Evolutionary conservation across 2,113 vertebrate genomes (phyloP), one percentile per base, ranked within the genome.

Genomic region (Indri indri): DNA sequence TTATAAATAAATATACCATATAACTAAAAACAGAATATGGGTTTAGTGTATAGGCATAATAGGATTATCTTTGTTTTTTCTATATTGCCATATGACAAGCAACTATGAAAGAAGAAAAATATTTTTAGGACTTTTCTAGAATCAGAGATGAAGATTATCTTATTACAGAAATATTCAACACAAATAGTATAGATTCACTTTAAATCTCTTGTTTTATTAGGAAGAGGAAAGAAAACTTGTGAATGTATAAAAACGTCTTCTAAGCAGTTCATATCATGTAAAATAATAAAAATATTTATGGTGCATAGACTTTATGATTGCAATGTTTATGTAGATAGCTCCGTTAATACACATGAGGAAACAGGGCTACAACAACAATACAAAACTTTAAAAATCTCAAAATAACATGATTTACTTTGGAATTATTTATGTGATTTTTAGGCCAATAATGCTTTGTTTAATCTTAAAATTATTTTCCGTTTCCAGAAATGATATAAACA

Each of bases 271-370:
- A 50, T 47, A 37, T 59, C 30, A 87, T 13, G 77, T 91, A 91
- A 91, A 95, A 87, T 73, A 95, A 91, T 82, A 83, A 87, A 87
- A 96, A 59, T 81, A 88, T 13, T 88, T 70, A 90, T n/a, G 14
- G 23, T 42, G 40, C 5, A 73, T 50, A 25, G 74, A 45, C n/a
- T 80, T 65, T 13, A 79, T 73, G 5, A 84, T 47, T 73, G 63
- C 76, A 74, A 25, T 92, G 34, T 45, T 90, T 84, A 54, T 81
- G 5, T 71, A 54, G 32, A 45, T 57, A 54, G 34, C 25, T 85
- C 50, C 87, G 27, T 84, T 74, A 14, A 73, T 47, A 65, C 16
- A 34, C 40, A 59, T 59, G 34, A 90, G 32, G 22, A 86, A 61
- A 85, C 34, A 0, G 6, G 83, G 13, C 5, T 37, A 0, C 30